These are phyloP conservation scores for Psettodes erumei DNA, from an alignment of 2,113 vertebrate species.

Conservation along the genomic window DNA sequence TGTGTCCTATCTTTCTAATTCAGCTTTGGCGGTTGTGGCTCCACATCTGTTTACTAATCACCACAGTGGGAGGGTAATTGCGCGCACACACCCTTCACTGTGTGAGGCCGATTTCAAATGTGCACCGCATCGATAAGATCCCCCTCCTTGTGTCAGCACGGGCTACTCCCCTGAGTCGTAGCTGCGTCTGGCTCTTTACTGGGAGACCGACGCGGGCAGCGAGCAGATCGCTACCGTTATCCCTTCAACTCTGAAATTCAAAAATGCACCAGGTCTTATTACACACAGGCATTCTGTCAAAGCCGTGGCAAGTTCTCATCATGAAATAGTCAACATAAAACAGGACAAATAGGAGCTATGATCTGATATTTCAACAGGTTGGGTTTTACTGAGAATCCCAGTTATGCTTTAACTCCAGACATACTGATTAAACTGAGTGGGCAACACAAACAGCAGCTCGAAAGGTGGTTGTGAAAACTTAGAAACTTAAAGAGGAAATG, in stretches of 20 bases:
- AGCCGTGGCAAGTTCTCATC: background rate
- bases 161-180: slow-evolving; percentile 52
- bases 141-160: slow-evolving; percentile 38
- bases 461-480: slow-evolving; percentile 41
- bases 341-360: slow-evolving; percentile 5
- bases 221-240: background rate
- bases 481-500: slow-evolving; percentile 62
- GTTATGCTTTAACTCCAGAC: background rate
- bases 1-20: slow-evolving; percentile 15
- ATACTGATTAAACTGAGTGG: background rate
- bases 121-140: slow-evolving; percentile 68
- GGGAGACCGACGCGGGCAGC: background rate
- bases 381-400: background rate
- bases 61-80: slow-evolving; percentile 15
- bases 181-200: background rate
- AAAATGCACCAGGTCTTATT: background rate
- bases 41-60: slow-evolving; percentile 65
- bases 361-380: background rate
- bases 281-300: background rate
- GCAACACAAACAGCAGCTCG: background rate
- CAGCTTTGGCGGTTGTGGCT: slow-evolving; percentile 1
- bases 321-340: no score
- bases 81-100: slow-evolving; percentile 63
- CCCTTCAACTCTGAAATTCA: background rate
- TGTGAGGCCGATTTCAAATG: slow-evolving; percentile 49